Conservation (phyloP, 2,113 vertebrate species). For the Ceyx cyanopectus region DNA sequence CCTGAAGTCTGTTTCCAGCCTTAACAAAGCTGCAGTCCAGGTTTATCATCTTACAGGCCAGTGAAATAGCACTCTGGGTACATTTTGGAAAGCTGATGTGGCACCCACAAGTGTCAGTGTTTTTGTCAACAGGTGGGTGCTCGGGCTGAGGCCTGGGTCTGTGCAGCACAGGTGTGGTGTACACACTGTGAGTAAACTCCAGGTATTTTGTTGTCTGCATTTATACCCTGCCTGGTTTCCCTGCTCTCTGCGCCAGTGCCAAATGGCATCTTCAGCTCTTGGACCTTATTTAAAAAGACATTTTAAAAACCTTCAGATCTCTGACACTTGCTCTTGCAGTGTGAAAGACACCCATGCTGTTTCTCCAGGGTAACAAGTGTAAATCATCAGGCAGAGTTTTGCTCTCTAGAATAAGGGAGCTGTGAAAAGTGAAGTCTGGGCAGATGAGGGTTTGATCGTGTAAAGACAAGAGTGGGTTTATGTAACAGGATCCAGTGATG, state of each 20-base stretch:
- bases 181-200: not conserved
- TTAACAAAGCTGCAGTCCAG: not conserved
- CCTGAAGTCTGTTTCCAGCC: not conserved
- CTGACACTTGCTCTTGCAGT: not conserved
- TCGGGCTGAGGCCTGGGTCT: not conserved
- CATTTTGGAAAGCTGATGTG: not conserved
- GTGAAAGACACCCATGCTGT: not conserved
- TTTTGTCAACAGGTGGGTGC: not conserved
- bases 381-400: not conserved
- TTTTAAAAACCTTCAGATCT: not conserved
- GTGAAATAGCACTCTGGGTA: not conserved
- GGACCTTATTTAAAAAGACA: not conserved
- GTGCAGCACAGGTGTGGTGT: not conserved
- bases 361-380: not conserved
- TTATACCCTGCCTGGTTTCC: not conserved
- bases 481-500: not conserved
- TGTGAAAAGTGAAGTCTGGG: not conserved
- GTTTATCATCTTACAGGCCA: constrained; percentile 21
- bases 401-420: not conserved
- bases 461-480: not conserved
- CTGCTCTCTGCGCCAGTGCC: not conserved
- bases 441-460: not conserved
- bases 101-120: not conserved
- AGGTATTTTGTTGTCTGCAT: not conserved
- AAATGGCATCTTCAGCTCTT: constrained; percentile 8